Evolutionary conservation across 2,888 invertebrate species (phyloP).

Genomic region (Cantharis nigra): DNA sequence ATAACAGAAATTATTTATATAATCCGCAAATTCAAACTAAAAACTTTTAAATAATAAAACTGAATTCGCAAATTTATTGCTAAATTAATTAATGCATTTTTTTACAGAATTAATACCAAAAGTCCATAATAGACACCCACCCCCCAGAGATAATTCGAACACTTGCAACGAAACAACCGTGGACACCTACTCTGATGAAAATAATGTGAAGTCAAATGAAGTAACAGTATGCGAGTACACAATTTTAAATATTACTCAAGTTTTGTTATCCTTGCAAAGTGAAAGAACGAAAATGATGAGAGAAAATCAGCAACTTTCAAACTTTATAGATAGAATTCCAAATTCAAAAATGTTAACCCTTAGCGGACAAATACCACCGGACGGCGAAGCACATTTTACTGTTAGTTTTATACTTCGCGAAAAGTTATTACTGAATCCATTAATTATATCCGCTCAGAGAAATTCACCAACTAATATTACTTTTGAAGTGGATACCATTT

Average conservation of each 20-base stretch:
- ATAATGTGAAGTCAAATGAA: neutral
- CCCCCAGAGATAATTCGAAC: neutral
- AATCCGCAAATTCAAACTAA: neutral
- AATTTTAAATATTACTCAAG: conserved; percentile 33
- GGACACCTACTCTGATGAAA: neutral
- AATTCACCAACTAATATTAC: conserved; percentile 38
- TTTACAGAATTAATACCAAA: neutral
- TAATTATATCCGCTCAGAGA: conserved; percentile 35
- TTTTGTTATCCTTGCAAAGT: conserved; percentile 30
- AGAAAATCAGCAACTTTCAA: conserved; percentile 13
- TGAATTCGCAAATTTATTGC: too few relatives aligned
- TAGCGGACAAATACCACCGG: conserved; percentile 33
- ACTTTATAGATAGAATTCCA: conserved; percentile 33
- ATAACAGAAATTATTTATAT: neutral
- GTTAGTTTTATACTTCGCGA: conserved; percentile 39
- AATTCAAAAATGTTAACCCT: conserved; percentile 31
- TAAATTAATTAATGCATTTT: neutral
- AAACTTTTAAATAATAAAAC: neutral
- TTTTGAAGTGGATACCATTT: conserved; percentile 39
- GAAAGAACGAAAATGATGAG: conserved; percentile 33
- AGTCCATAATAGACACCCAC: neutral
- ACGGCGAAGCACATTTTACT: conserved; percentile 29
- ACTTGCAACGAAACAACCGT: neutral
- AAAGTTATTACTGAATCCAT: conserved; percentile 39
- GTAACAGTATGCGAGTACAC: conserved; percentile 21